Percentiles rank a stretch among this genome's conserved stretches.
Evolutionary conservation across 2,113 vertebrate genomes (phyloP).

Genomic region (Xiphophorus couchianus): DNA sequence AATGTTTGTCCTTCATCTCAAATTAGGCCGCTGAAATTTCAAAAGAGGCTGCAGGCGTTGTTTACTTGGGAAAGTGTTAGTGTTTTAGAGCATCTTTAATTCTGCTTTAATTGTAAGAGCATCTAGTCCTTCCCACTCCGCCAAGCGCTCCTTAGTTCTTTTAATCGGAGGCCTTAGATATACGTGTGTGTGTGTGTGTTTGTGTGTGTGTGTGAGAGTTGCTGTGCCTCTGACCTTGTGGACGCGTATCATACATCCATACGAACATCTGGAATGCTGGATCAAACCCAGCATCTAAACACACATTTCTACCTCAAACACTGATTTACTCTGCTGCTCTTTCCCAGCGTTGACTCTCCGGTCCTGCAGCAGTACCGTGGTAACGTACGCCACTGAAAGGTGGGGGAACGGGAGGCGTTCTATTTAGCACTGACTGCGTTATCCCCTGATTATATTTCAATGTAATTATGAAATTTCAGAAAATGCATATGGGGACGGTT

Average conservation of each 20-base stretch:
- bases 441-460: slow-evolving; percentile 73
- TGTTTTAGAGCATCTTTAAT: slow-evolving; percentile 83
- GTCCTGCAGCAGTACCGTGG: slow-evolving; percentile 60
- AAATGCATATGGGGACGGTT: slow-evolving; percentile 71
- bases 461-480: slow-evolving; percentile 73
- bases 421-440: slow-evolving; percentile 73
- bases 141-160: slow-evolving; percentile 78
- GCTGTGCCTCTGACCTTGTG: slow-evolving; percentile 60
- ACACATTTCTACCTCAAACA: slow-evolving; percentile 8
- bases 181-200: slow-evolving; percentile 54
- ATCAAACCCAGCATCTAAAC: slow-evolving; percentile 31
- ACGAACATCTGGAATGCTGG: slow-evolving; percentile 7
- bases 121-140: slow-evolving; percentile 40
- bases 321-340: neutral
- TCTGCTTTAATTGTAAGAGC: slow-evolving; percentile 77
- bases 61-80: slow-evolving; percentile 82
- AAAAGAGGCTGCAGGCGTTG: slow-evolving; percentile 81
- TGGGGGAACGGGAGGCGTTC: slow-evolving; percentile 52
- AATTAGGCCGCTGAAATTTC: slow-evolving; percentile 84
- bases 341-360: slow-evolving; percentile 18
- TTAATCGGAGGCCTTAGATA: slow-evolving; percentile 71
- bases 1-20: slow-evolving; percentile 85
- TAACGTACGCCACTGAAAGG: slow-evolving; percentile 65
- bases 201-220: slow-evolving; percentile 49
- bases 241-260: slow-evolving; percentile 4